A percentile compares a stretch with the other conserved stretches of the same genome.
Evolutionary conservation across 1,140 invertebrate genomes (phyloP).

Genomic region (Drosophila willistoni): DNA sequence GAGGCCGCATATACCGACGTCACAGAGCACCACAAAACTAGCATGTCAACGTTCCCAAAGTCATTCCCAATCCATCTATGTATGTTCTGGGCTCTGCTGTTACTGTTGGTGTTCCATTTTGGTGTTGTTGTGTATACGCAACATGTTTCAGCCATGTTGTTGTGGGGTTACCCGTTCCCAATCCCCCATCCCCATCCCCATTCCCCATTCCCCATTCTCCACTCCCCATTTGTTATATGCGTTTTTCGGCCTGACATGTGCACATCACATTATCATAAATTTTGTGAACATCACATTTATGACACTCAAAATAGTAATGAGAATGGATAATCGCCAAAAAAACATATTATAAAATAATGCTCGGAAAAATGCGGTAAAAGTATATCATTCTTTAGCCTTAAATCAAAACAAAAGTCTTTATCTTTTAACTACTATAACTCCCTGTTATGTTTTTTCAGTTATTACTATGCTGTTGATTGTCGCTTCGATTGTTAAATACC

Average conservation of each 20-base stretch:
- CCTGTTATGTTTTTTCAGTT: too few relatives aligned
- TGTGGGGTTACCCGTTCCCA: too few relatives aligned
- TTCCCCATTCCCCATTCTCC: background rate
- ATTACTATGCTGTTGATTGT: too few relatives aligned
- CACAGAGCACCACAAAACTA: background rate
- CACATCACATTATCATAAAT: constrained; percentile 77
- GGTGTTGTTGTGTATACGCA: constrained; percentile 14
- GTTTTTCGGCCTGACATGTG: constrained; percentile 64
- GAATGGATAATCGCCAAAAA: constrained; percentile 4
- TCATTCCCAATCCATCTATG: constrained; percentile 20
- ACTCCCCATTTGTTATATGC: constrained; percentile 37
- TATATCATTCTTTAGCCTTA: too few relatives aligned
- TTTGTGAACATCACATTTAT: constrained; percentile 30
- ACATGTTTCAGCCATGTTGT: constrained; percentile 24
- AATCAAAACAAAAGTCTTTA: too few relatives aligned
- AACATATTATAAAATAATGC: background rate
- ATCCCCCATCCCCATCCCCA: too few relatives aligned
- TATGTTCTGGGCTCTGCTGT: background rate
- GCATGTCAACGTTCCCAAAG: constrained; percentile 12
- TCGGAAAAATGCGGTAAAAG: too few relatives aligned
- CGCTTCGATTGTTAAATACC: too few relatives aligned
- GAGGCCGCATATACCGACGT: constrained; percentile 21
- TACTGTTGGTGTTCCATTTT: background rate
- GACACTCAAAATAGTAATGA: constrained; percentile 41
- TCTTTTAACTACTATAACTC: too few relatives aligned